Evolutionary conservation across 2,113 vertebrate species (phyloP), one percentile per base, ranked within the genome.

Genomic region (Copsychus sechellarum): DNA sequence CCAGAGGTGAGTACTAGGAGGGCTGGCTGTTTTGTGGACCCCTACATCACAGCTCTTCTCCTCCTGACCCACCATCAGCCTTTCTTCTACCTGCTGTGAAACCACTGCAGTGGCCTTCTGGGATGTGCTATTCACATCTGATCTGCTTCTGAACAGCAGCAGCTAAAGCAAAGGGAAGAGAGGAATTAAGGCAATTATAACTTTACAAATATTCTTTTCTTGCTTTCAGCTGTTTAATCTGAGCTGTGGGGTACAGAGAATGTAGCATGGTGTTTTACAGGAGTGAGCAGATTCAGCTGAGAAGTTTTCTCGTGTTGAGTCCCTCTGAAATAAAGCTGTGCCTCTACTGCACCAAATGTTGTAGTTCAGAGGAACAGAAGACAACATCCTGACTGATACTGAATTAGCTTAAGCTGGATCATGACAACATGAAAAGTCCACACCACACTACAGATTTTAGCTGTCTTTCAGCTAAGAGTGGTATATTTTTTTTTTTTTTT

Each of bases 241-340:
- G 42, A 45, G 8, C 50, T 62, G 10, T 43, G 38, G 34, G 14
- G 3, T 85, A 48, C 34, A 43, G 36, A 34, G 14, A 64, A 34
- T 6, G 4, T 24, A 20, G 2, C 8, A 8, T 8, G 20, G 14
- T 34, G 51, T 92, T 70, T 77, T 29, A 53, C 3, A 28, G 14
- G 50, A 57, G 11, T 22, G 7, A 60, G 33, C 5, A 21, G 34
- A 21, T 62, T 36, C 50, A 64, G 29, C 21, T 76, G 25, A 31
- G 71, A 29, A 47, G 25, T 15, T 65, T 10, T 40, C 10, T 34
- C 0, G 1, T 0, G 0, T 24, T 65, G n/a, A 69, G 34, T 16
- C 19, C 5, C 9, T 81, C 40, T 85, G 51, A 12, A 36, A 83
- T 34, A 8, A 33, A 73, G 11, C 48, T 8, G 4, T 56, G 14